Conservation (phyloP, 2,113 vertebrate species). For the Stigmatopora argus region DNA sequence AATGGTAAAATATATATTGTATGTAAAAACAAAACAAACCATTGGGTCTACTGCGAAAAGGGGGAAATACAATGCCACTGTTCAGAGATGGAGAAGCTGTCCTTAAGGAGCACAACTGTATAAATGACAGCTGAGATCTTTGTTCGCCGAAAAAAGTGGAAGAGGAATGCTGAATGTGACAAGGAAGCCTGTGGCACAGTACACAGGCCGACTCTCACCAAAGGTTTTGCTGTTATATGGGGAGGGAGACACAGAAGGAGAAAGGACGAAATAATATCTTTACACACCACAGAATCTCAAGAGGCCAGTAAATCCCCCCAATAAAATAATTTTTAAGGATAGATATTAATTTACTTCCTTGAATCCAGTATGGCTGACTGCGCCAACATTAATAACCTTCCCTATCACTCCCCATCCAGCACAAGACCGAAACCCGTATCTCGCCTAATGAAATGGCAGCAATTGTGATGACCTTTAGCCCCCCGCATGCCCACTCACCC, state of each 20-base stretch:
- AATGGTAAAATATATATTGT: no score
- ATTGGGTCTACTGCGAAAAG: background rate
- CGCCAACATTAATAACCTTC: conserved; percentile 53
- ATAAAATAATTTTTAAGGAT: conserved; percentile 60
- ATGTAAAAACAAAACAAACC: background rate
- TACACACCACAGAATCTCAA: conserved; percentile 47
- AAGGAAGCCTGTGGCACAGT: conserved; percentile 32
- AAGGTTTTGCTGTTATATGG: conserved; percentile 47
- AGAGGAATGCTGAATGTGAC: conserved; percentile 45
- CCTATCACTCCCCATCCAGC: conserved; percentile 53
- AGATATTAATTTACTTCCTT: conserved; percentile 67
- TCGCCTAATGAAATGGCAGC: conserved; percentile 58
- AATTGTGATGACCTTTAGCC: conserved; percentile 57
- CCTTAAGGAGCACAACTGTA: conserved; percentile 31
- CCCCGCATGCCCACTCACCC: conserved; percentile 7
- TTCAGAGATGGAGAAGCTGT: conserved; percentile 12
- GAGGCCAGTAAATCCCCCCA: conserved; percentile 63
- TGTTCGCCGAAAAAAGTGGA: conserved; percentile 28
- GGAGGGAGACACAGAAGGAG: conserved; percentile 25
- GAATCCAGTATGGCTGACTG: conserved; percentile 66
- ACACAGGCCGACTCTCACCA: conserved; percentile 38
- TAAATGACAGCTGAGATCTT: conserved; percentile 29
- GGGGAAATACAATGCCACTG: background rate
- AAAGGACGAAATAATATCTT: conserved; percentile 61
- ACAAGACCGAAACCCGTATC: conserved; percentile 40